Evolutionary conservation across 2,113 vertebrate genomes (phyloP).

Genomic region (Hippoglossus stenolepis): DNA sequence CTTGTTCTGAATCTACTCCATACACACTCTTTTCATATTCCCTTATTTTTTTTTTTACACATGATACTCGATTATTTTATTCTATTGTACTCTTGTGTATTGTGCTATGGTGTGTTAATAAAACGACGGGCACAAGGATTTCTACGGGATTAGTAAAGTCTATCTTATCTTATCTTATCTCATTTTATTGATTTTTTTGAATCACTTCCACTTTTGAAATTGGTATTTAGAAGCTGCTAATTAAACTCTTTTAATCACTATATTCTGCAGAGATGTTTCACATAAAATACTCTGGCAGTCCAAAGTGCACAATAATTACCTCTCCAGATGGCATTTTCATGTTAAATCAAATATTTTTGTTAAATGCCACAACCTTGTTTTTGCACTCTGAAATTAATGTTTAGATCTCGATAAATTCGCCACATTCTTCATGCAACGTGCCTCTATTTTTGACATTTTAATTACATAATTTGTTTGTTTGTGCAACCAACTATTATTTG

Average conservation of each 20-base stretch:
- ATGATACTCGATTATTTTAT: too few relatives aligned
- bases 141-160: too few relatives aligned
- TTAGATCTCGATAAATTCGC: background rate
- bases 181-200: too few relatives aligned
- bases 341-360: background rate
- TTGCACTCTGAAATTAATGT: background rate
- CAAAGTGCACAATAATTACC: background rate
- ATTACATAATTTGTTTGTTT: background rate
- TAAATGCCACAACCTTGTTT: background rate
- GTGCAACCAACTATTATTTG: background rate
- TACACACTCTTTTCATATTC: too few relatives aligned
- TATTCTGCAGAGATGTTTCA: conserved; percentile 11
- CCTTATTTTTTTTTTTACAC: too few relatives aligned
- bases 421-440: background rate
- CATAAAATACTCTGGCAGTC: background rate
- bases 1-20: too few relatives aligned
- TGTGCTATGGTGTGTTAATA: too few relatives aligned
- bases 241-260: background rate
- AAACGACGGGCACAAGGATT: too few relatives aligned
- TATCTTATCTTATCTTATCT: too few relatives aligned
- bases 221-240: too few relatives aligned
- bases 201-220: background rate
- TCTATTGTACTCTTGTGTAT: too few relatives aligned
- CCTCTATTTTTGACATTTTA: background rate
- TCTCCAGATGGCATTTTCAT: background rate